phyloP scores from a whole-genome alignment of 2,113 vertebrate genomes.

The Menidia beryllina region DNA sequence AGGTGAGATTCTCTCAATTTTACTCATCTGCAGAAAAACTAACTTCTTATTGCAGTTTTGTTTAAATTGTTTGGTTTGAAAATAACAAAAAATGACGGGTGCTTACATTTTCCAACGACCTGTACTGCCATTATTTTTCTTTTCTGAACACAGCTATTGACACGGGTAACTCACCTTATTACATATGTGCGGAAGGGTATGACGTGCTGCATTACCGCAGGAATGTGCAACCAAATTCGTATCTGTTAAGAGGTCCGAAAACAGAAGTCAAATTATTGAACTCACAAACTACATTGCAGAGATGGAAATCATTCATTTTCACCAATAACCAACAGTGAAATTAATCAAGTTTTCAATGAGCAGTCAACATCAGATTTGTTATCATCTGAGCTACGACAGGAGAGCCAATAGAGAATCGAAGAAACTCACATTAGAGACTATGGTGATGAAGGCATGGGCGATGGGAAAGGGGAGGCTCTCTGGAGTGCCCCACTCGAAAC shows the following conservation, averaged over 20 bases:
- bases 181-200: conserved; percentile 98
- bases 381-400: background rate
- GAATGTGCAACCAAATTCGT: conserved; percentile 99
- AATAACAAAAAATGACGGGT: no score
- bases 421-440: conserved; percentile 95
- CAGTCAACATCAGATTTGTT: background rate
- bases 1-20: no score
- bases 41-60: no score
- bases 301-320: no score
- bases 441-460: conserved; percentile 98
- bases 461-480: conserved; percentile 96
- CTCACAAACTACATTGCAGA: background rate
- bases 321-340: no score
- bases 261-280: background rate
- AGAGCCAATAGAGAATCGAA: background rate
- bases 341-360: no score
- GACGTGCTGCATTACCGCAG: conserved; percentile 99
- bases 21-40: no score
- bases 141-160: background rate
- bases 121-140: no score
- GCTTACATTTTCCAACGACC: no score
- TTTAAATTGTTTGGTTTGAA: no score
- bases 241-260: conserved; percentile 83
- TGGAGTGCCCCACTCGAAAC: conserved; percentile 93
- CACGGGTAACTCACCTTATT: conserved; percentile 88